Percentiles rank a stretch among this genome's conserved stretches.
Evolutionary conservation across 2,797 vertebrate genomes (phyloP).

Genomic region (Ambastaia sidthimunki): DNA sequence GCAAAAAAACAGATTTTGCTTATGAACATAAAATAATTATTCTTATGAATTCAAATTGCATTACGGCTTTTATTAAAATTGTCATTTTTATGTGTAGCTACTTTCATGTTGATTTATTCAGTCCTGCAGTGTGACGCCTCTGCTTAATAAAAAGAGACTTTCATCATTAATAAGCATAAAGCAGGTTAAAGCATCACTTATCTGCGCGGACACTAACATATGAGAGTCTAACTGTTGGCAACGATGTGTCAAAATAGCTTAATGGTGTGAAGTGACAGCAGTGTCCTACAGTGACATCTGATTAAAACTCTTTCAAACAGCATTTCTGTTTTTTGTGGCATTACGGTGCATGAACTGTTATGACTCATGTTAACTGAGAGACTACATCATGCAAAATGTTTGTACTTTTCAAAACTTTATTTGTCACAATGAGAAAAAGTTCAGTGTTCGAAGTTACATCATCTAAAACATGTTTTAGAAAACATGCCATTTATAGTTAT

Average conservation of each 20-base stretch:
- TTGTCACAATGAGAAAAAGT: background rate
- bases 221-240: constrained; percentile 16
- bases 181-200: background rate
- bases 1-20: no score
- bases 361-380: background rate
- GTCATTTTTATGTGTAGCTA: background rate
- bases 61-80: background rate
- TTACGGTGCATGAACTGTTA: background rate
- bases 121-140: background rate
- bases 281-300: constrained; percentile 1
- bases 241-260: constrained; percentile 18
- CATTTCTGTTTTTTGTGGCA: background rate
- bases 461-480: no score
- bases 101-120: constrained; percentile 10
- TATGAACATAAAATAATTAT: background rate
- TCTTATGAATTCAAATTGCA: background rate
- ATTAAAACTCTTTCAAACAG: background rate
- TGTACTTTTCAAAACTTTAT: background rate
- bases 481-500: no score
- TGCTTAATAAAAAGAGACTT: background rate
- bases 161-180: constrained; percentile 12
- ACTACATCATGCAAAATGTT: background rate
- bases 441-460: no score
- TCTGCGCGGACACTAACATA: constrained; percentile 21
- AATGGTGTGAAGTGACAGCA: background rate